Base-by-base conservation (phyloP, 2,888 invertebrate genomes). In the Sminthurinus aureus region DNA sequence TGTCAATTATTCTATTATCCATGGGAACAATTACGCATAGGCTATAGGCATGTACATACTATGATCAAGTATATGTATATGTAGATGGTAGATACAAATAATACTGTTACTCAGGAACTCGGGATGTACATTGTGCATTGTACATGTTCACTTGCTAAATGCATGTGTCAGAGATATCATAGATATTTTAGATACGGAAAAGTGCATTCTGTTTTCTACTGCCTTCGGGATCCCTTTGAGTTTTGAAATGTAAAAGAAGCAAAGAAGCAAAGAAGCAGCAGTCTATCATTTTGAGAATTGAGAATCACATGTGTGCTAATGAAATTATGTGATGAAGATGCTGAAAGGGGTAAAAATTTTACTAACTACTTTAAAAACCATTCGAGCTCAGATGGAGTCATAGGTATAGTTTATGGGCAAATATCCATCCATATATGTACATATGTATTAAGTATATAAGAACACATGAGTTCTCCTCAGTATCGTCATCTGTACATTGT, bases 271-370 rank as follows among this genome's bases (percentile, higher is more conserved):
- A 74, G 8, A 4, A 26, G 38, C 74, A 74, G 38, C 74, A 74
- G 74, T 74, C 74, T 26, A 74, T 74, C 74, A 74, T 18, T 13
- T 18, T 58, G 15, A n/a, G n/a, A 69, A 69, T 24, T 18, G 51
- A n/a, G 13, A 38, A 50, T 76, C 76, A 76, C 15, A 76, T 76
- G 76, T 76, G 76, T 76, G 76, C 76, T 76, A 76, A 76, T 76
- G 51, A 76, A 76, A 76, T 76, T 76, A 76, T 58, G 2, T 18
- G 74, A 58, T 26, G 74, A 74, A 18, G 74, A 74, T 74, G 74
- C 74, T 38, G 74, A 74, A 24, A 38, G 74, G 58, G 58, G 18
- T 58, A 58, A 58, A 0, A 58, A 58, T 58, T 15, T 58, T 15
- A 58, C 58, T 18, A 58, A 15, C 58, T 18, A 58, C 58, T 58